phyloP scores from a whole-genome alignment of 2,797 vertebrate genomes.

The Loris lydekkerianus region DNA sequence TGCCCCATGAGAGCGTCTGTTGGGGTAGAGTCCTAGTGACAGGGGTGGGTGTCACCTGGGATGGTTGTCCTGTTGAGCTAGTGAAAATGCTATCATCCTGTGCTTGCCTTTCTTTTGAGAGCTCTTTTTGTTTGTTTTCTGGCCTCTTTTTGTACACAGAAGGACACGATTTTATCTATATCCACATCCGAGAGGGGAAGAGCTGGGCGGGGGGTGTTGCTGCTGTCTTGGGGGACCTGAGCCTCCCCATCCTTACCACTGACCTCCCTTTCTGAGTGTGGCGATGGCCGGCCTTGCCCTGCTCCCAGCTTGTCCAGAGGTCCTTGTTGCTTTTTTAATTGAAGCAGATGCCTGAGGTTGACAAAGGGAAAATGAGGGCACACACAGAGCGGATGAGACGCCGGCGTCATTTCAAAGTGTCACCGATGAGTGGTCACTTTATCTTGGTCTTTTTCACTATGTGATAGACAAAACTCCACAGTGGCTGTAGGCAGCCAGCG shows the following conservation, averaged over 20 bases:
- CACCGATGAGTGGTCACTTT: background rate
- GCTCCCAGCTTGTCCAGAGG: no score
- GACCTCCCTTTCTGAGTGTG: background rate
- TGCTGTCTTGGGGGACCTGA: background rate
- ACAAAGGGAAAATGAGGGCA: background rate
- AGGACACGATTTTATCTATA: background rate
- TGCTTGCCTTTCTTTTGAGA: background rate
- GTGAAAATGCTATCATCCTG: background rate
- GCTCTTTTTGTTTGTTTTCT: background rate
- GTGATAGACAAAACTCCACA: background rate
- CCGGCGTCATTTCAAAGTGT: rapidly evolving
- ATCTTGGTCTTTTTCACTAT: background rate
- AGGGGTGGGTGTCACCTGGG: no score
- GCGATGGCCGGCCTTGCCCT: background rate
- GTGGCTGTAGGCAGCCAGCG: background rate
- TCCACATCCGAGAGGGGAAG: background rate
- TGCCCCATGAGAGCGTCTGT: no score
- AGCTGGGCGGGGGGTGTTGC: background rate
- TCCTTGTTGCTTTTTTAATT: background rate
- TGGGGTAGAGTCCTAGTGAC: background rate
- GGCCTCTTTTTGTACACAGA: background rate
- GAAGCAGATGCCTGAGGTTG: background rate
- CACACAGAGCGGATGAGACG: background rate
- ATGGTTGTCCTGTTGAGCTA: background rate
- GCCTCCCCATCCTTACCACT: background rate